phyloP scores from a whole-genome alignment of 30 jellyfish, hydroid and myxozoan species.

The Aurelia sp. region DNA sequence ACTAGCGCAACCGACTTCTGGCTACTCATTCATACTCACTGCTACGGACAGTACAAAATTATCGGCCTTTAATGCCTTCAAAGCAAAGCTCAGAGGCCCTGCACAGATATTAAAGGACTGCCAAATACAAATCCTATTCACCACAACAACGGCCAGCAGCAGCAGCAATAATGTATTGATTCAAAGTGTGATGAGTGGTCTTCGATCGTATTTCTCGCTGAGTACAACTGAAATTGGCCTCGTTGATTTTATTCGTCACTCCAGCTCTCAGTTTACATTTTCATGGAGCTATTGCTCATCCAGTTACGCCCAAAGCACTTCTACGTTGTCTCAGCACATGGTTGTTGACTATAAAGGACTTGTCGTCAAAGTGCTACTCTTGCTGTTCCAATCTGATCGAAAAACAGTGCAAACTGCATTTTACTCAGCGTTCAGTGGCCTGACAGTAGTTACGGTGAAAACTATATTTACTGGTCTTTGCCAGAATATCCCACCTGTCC shows the following conservation, averaged over 20 bases:
- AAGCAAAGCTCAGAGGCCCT: conserved; percentile 62
- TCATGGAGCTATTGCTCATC: conserved; percentile 88
- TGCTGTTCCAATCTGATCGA: conserved; percentile 69
- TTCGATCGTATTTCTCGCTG: conserved; percentile 58
- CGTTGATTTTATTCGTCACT: conserved; percentile 61
- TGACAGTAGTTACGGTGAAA: conserved; percentile 66
- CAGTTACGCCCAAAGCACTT: background rate
- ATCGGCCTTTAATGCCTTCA: conserved; percentile 72
- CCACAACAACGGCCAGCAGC: conserved; percentile 18
- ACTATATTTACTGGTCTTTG: conserved; percentile 82
- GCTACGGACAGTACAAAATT: conserved; percentile 85
- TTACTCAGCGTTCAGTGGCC: conserved; percentile 68
- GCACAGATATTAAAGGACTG: conserved; percentile 68
- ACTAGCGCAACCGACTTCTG: conserved; percentile 24
- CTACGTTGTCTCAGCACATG: conserved; percentile 3
- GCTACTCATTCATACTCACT: conserved; percentile 40
- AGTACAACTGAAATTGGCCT: conserved; percentile 61
- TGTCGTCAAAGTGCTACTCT: conserved; percentile 52
- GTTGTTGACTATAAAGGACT: conserved; percentile 55
- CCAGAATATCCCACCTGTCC: conserved; percentile 79
- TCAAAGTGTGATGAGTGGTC: conserved; percentile 10
- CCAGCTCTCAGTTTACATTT: conserved; percentile 43
- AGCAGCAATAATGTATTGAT: conserved; percentile 38
- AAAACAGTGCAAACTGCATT: conserved; percentile 66
- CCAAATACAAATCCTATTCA: conserved; percentile 52